phyloP scores from a whole-genome alignment of 2,797 vertebrate species.

The Scleropages formosus region DNA sequence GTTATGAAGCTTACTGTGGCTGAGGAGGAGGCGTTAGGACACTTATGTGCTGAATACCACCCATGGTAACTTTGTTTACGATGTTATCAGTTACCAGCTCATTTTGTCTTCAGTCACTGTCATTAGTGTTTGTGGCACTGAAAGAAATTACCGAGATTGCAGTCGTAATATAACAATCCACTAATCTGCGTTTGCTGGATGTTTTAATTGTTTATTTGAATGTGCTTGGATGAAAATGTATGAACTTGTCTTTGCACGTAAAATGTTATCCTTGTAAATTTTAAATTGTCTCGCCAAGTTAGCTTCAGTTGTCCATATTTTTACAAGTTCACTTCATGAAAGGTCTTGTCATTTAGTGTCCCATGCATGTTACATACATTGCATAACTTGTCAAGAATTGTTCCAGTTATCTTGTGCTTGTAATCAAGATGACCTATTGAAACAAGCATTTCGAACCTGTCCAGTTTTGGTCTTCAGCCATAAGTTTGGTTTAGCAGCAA shows the following conservation, averaged over 20 bases:
- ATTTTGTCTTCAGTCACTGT: neutral
- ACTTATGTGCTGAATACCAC: too few relatives aligned
- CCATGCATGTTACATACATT: too few relatives aligned
- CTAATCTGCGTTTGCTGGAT: conserved; percentile 49
- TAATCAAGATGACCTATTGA: neutral
- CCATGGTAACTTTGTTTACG: too few relatives aligned
- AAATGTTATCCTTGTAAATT: conserved; percentile 37
- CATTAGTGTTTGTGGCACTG: too few relatives aligned
- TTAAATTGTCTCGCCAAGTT: conserved; percentile 17
- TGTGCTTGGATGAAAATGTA: conserved; percentile 28
- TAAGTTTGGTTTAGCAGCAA: conserved; percentile 28
- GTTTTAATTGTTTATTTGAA: conserved; percentile 55
- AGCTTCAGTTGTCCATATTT: conserved; percentile 44
- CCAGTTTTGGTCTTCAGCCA: conserved; percentile 45
- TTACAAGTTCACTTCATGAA: conserved; percentile 48
- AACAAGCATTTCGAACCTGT: conserved; percentile 30
- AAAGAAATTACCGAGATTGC: too few relatives aligned
- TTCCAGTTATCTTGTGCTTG: neutral
- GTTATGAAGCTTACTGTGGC: too few relatives aligned
- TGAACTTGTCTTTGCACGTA: conserved; percentile 16
- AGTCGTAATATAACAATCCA: too few relatives aligned
- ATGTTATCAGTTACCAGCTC: too few relatives aligned
- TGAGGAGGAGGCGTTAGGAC: too few relatives aligned
- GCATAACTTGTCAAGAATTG: too few relatives aligned
- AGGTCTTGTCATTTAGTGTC: conserved; percentile 40